Percentiles rank a stretch among this genome's conserved stretches.
These are phyloP conservation scores for Diceros bicornis DNA, from an alignment of 2,797 vertebrate species.

Conservation along the genomic window DNA sequence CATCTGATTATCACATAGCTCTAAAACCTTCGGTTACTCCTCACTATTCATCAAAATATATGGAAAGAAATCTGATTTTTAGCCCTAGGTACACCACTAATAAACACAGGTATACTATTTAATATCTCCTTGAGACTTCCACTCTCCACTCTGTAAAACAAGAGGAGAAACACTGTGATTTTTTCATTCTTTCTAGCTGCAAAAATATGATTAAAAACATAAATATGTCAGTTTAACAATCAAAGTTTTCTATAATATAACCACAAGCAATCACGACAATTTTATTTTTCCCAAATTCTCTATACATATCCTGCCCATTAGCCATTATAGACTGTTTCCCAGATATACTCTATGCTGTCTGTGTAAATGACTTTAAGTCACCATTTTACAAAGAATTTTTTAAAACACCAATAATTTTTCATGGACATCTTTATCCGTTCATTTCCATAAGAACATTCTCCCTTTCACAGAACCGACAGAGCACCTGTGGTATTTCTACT, in stretches of 20 bases:
- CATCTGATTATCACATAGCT: not conserved
- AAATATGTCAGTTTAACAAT: not conserved
- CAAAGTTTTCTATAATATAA: constrained; percentile 5
- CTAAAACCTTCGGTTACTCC: not conserved
- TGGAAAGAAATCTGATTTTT: not conserved
- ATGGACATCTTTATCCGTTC: not conserved
- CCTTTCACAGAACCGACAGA: not conserved
- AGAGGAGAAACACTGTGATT: not conserved
- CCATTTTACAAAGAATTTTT: not conserved
- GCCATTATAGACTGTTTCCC: not conserved
- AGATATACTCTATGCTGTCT: not conserved
- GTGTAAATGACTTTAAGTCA: not conserved
- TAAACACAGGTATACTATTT: not conserved
- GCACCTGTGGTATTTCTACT: not conserved
- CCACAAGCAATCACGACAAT: not conserved
- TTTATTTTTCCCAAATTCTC: not conserved
- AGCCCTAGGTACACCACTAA: not conserved
- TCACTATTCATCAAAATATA: not conserved
- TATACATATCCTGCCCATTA: not conserved
- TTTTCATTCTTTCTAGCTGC: not conserved
- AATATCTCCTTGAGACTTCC: not conserved
- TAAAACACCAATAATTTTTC: not conserved
- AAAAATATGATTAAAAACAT: not conserved
- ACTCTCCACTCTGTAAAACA: not conserved
- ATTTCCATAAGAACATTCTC: not conserved